Evolutionary conservation across 2,888 invertebrate species (phyloP).

Genomic region (Ophioninae sp.): DNA sequence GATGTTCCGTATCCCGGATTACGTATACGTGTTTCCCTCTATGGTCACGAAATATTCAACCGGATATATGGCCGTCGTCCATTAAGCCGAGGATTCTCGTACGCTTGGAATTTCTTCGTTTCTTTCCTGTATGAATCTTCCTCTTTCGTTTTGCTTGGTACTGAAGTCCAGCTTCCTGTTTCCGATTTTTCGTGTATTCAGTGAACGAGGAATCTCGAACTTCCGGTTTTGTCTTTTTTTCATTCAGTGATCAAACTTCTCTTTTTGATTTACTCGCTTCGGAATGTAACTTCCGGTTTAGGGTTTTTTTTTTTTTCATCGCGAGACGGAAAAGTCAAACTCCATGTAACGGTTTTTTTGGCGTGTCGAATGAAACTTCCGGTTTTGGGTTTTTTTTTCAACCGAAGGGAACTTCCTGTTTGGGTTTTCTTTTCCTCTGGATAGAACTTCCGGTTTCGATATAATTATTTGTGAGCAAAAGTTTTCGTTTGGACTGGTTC

Average conservation of each 20-base stretch:
- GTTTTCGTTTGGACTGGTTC: too few relatives aligned
- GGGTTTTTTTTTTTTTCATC: neutral
- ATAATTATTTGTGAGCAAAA: too few relatives aligned
- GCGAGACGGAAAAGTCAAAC: too few relatives aligned
- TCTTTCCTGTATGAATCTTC: neutral
- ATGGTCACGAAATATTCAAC: constrained; percentile 9
- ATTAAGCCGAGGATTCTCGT: neutral
- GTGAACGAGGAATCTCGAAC: neutral
- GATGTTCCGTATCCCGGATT: constrained; percentile 19
- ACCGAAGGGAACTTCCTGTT: neutral
- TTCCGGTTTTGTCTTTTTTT: neutral
- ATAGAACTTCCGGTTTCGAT: too few relatives aligned
- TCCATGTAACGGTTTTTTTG: too few relatives aligned
- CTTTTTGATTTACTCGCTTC: neutral
- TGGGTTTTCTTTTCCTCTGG: neutral
- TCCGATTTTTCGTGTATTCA: neutral
- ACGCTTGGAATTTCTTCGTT: too few relatives aligned
- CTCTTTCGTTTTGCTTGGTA: neutral
- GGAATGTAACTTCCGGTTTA: neutral
- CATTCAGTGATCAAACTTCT: neutral
- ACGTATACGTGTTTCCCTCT: constrained; percentile 1
- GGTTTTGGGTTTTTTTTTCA: neutral
- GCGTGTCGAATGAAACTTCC: neutral
- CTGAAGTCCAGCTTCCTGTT: neutral
- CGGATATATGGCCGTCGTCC: neutral